Conservation (phyloP, 1,140 invertebrate species). For the Calycopis cecrops region DNA sequence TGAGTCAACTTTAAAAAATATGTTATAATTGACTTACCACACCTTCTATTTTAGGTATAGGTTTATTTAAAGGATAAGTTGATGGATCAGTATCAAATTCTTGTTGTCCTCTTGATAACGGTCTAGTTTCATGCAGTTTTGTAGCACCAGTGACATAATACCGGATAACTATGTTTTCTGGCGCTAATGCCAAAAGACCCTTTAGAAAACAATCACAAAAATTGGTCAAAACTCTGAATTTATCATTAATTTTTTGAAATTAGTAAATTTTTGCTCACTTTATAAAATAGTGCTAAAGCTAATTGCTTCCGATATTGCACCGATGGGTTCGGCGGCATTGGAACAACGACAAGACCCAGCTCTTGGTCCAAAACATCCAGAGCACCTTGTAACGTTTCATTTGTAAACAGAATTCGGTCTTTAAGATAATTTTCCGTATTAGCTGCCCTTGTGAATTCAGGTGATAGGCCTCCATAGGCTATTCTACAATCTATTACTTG, state of each 20-base stretch:
- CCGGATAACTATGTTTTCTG: constrained; percentile 41
- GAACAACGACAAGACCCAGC: constrained; percentile 71
- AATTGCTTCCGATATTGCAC: constrained; percentile 77
- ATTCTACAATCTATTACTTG: constrained; percentile 33
- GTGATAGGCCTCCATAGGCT: constrained; percentile 81
- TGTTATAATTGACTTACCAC: constrained; percentile 49
- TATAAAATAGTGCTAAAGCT: constrained; percentile 79
- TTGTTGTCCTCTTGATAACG: constrained; percentile 79
- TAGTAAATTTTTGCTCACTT: constrained; percentile 42
- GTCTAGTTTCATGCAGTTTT: constrained; percentile 66
- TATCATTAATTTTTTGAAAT: constrained; percentile 27
- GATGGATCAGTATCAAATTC: constrained; percentile 78
- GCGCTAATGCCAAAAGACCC: constrained; percentile 65
- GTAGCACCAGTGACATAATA: constrained; percentile 64
- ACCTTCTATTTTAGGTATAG: constrained; percentile 82
- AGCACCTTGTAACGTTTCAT: constrained; percentile 68
- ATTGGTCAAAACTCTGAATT: not conserved
- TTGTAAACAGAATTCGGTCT: constrained; percentile 71
- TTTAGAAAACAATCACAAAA: constrained; percentile 34
- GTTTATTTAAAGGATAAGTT: constrained; percentile 82
- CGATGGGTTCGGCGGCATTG: constrained; percentile 72
- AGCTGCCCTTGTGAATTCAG: constrained; percentile 79
- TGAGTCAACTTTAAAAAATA: too few species aligned
- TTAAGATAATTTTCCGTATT: constrained; percentile 66
- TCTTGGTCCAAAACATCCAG: constrained; percentile 75